Evolutionary conservation across 1,140 invertebrate genomes (phyloP).

Genomic region (Lasioglossum albipes): DNA sequence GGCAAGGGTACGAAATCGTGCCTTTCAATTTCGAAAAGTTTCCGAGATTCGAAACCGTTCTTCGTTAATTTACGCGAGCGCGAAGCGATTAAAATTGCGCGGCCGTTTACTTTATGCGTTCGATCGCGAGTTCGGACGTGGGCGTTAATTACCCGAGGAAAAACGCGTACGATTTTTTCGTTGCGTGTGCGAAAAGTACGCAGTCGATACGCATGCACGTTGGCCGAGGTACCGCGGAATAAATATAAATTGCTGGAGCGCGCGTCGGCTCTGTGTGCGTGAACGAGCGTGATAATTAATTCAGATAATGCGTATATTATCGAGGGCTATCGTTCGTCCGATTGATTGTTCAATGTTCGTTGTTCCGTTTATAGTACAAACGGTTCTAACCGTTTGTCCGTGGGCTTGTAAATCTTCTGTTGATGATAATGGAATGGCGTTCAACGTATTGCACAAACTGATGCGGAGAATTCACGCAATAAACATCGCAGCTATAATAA

Average conservation of each 20-base stretch:
- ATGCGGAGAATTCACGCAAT: background rate
- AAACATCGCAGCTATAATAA: background rate
- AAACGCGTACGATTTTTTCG: background rate
- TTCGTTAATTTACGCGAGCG: too few species aligned
- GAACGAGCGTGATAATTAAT: slow-evolving; percentile 14
- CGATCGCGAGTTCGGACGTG: background rate
- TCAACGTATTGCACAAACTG: background rate
- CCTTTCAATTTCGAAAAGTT: background rate
- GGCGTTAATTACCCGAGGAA: background rate
- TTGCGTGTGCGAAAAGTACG: background rate
- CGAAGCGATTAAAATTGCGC: background rate
- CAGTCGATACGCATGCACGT: too few species aligned
- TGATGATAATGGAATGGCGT: background rate
- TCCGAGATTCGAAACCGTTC: background rate
- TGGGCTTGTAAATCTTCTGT: background rate
- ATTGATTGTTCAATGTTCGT: background rate
- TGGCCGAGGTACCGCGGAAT: background rate
- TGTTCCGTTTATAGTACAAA: background rate
- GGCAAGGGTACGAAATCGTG: too few species aligned
- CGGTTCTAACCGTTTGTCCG: background rate
- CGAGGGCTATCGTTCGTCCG: background rate
- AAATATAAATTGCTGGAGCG: slow-evolving; percentile 1
- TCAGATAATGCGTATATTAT: slow-evolving; percentile 24
- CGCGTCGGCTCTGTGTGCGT: background rate
- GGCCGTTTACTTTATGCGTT: background rate